Evolutionary conservation across 64 coral and sea anemone genomes (phyloP), one percentile per base, ranked within the genome.

Genomic region (Exaiptasia diaphana): DNA sequence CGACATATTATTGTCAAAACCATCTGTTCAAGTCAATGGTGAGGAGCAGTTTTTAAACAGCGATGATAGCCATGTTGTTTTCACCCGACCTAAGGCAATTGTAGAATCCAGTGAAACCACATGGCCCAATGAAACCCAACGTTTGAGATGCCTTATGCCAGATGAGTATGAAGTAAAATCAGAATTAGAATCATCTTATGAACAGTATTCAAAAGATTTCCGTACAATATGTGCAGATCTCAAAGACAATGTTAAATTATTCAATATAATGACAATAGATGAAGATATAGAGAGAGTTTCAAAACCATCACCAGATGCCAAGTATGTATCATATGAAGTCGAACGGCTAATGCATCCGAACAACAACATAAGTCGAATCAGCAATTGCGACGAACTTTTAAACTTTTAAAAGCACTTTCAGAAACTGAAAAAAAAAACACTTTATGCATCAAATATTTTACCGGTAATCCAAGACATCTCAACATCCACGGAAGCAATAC

Each of bases 171-270:
- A 82, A 34, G 15, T 50, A 21, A 36, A 68, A 33, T 20, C 74
- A 14, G n/a, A 12, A 31, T 15, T 5, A 63, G 10, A 63, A 4
- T 32, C 27, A 3, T 32, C 59, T 63, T 23, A 54, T 17, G 17
- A 54, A 17, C 5, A 54, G 52, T 54, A 54, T 54, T n/a, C 52
- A 54, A 54, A 76, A 46, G 53, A 27, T 28, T 36, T 76, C 32
- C 73, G 41, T 44, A 29, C 70, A 20, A 74, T 74, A 74, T 74
- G 71, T 74, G 71, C 71, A 8, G 41, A 49, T 15, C 71, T 74
- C 22, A 74, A 74, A 2, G 71, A 50, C 9, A 74, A 67, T 67
- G 10, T 67, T 8, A 67, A 67, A 26, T 74, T 74, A 49, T 74
- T 74, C 50, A 0, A 3, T 4, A 74, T 74, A 1, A 46, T 74